Evolutionary conservation across 1,140 invertebrate genomes (phyloP), one percentile per base, ranked within the genome.

Genomic region (Drosophila suzukii): DNA sequence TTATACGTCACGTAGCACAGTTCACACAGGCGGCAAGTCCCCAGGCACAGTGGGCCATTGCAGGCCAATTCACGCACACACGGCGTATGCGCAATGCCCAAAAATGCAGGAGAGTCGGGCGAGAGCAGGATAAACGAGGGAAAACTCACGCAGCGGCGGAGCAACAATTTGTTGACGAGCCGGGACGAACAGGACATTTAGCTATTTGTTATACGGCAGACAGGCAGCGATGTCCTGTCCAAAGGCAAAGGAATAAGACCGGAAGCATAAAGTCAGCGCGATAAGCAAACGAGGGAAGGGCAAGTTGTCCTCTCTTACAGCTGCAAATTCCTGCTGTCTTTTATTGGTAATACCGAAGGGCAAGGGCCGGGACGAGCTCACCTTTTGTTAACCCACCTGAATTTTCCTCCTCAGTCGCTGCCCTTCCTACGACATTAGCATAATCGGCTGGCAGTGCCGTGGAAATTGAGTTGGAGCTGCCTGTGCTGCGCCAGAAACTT

Each of bases 131-230:
- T 15, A 30, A 12, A 34, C 41, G 70, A 51, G 51, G 39, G 55
- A 47, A 62, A 44, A 62, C 66, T 81, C 62, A 82, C 75, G 82
- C 82, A 86, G 70, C 68, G 38, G 38, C 68, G 76, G 79, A 81
- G 79, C 82, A 86, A 86, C 82, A 88, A 86, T 88, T 88, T 86
- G 82, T 86, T 86, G 83, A 88, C 74, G 75, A 77, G 72, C 62
- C 63, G 75, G 54, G 67, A 67, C 50, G 53, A 41, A 58, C 8
- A 34, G 32, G 54, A 57, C 71, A 55, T 46, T 59, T 46, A 39
- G 34, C 72, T 75, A 75, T 75, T 63, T 75, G 73, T 75, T 75
- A 75, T 75, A 75, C 73, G 75, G 44, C 51, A 50, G 67, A 70
- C 51, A 49, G 67, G 53, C 65, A 50, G 59, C 58, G 60, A 53